phyloP scores from a whole-genome alignment of 2,113 vertebrate genomes.

The Todiramphus chloris region DNA sequence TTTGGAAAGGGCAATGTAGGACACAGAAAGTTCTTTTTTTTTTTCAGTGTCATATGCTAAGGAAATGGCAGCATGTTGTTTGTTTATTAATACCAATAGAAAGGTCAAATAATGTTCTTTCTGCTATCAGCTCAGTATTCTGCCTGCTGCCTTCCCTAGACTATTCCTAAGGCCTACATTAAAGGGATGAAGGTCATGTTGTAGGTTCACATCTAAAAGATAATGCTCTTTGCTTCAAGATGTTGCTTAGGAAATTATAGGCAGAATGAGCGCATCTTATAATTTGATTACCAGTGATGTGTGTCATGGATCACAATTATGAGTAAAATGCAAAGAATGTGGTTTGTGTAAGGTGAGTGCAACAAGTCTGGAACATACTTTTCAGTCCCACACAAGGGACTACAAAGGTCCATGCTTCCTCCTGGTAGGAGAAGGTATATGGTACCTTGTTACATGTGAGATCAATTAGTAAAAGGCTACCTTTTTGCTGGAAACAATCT shows the following conservation, averaged over 20 bases:
- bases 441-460: not conserved
- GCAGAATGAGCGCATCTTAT: not conserved
- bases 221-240: not conserved
- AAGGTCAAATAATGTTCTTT: not conserved
- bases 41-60: not conserved
- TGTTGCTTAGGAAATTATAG: not conserved
- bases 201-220: not conserved
- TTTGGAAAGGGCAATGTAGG: not conserved
- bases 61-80: not conserved
- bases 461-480: not conserved
- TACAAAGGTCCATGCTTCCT: not conserved
- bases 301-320: not conserved
- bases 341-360: not conserved
- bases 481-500: not conserved
- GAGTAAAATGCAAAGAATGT: not conserved
- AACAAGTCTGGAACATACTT: not conserved
- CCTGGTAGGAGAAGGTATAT: accelerated
- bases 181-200: not conserved
- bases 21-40: not conserved
- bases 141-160: not conserved
- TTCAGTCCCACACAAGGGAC: not conserved
- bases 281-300: not conserved
- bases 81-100: conserved; percentile 4
- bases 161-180: not conserved
- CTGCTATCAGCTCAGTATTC: not conserved